Evolutionary conservation across 2,888 invertebrate species (phyloP).

Genomic region (Embidobia sp.): DNA sequence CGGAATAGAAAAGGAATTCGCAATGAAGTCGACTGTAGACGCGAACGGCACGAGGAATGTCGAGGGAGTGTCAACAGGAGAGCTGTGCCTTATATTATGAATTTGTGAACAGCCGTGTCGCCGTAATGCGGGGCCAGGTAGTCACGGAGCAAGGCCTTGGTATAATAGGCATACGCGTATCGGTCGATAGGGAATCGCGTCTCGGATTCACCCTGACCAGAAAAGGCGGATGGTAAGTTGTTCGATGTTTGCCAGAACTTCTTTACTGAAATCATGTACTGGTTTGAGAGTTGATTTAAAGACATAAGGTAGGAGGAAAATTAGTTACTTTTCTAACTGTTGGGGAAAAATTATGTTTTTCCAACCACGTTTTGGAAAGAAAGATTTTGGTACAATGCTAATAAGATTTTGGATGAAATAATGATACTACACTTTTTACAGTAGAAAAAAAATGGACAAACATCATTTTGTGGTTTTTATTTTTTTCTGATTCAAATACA

Average conservation of each 20-base stretch:
- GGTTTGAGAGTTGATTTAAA: no score
- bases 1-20: not conserved
- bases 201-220: slow-evolving; percentile 98
- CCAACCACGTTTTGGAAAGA: no score
- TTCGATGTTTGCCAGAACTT: not conserved
- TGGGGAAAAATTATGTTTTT: no score
- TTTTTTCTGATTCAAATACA: no score
- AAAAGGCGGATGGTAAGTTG: slow-evolving; percentile 95
- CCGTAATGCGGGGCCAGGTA: slow-evolving; percentile 99
- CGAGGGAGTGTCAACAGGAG: slow-evolving; percentile 36
- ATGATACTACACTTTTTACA: no score
- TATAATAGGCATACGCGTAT: slow-evolving; percentile 98
- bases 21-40: slow-evolving; percentile 27
- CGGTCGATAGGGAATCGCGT: slow-evolving; percentile 95
- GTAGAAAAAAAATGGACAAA: no score
- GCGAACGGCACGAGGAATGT: slow-evolving; percentile 56
- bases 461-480: no score
- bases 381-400: no score
- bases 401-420: no score
- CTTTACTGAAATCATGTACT: no score
- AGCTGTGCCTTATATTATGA: slow-evolving; percentile 73
- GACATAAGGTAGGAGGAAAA: no score
- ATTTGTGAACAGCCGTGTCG: slow-evolving; percentile 93
- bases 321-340: no score
- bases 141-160: slow-evolving; percentile 96